phyloP scores from a whole-genome alignment of 1,140 invertebrate genomes.

The Aphis craccivora region DNA sequence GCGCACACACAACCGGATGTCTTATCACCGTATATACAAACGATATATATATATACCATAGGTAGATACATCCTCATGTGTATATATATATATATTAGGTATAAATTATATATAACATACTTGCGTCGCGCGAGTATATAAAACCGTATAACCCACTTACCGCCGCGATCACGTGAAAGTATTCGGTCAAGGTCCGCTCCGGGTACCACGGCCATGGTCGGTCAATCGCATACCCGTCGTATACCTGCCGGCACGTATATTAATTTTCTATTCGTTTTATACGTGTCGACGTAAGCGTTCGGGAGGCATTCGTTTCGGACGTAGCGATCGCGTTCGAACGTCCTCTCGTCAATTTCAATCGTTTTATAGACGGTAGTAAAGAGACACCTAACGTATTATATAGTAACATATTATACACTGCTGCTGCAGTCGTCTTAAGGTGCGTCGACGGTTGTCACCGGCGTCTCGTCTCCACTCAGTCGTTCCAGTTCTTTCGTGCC shows the following conservation, averaged over 20 bases:
- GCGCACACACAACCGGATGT: background rate
- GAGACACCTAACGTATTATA: background rate
- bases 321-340: background rate
- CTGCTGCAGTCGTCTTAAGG: background rate
- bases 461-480: background rate
- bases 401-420: background rate
- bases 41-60: background rate
- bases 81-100: background rate
- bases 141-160: constrained; percentile 32
- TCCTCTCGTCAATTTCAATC: background rate
- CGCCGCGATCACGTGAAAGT: constrained; percentile 23
- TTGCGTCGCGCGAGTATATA: background rate
- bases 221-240: background rate
- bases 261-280: constrained; percentile 22
- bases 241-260: background rate
- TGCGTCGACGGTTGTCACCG: background rate
- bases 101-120: background rate
- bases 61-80: background rate
- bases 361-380: background rate
- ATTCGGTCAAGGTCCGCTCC: constrained; percentile 27
- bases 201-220: constrained; percentile 35
- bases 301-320: background rate
- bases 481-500: background rate
- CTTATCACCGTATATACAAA: background rate
- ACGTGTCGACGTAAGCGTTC: background rate